Conservation (phyloP, 2,797 vertebrate genomes). For the Pipistrellus kuhlii region DNA sequence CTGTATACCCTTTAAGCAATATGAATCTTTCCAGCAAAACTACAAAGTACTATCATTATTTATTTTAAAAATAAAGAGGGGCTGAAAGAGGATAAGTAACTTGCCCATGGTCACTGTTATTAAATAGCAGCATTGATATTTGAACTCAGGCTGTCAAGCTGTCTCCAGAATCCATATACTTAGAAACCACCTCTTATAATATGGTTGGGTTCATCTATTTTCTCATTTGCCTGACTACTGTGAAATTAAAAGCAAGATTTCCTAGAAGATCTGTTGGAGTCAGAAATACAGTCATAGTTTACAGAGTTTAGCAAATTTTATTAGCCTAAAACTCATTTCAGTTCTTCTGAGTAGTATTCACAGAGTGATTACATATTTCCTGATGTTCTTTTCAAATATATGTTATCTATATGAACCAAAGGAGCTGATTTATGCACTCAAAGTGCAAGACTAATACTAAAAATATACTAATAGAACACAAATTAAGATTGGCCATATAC, state of each 20-base stretch:
- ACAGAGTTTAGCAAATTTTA: background rate
- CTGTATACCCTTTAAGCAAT: background rate
- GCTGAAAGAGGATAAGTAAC: background rate
- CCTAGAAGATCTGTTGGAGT: background rate
- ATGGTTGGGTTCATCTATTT: background rate
- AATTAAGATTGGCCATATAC: background rate
- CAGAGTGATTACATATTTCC: background rate
- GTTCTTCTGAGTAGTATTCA: background rate
- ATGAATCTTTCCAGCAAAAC: background rate
- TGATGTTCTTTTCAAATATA: background rate
- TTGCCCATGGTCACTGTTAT: background rate
- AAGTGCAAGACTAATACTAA: background rate
- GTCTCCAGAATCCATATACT: background rate
- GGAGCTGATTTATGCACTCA: background rate
- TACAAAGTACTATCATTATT: background rate
- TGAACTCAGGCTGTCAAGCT: background rate
- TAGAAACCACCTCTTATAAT: background rate
- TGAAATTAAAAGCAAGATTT: background rate
- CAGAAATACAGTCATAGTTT: background rate
- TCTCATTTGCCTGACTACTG: background rate
- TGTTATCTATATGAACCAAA: background rate
- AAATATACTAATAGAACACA: background rate
- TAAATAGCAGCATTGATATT: background rate
- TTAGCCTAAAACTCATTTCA: background rate
- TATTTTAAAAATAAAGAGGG: constrained; percentile 40